phyloP scores from a whole-genome alignment of 2,797 vertebrate genomes.

The Danionella dracula region DNA sequence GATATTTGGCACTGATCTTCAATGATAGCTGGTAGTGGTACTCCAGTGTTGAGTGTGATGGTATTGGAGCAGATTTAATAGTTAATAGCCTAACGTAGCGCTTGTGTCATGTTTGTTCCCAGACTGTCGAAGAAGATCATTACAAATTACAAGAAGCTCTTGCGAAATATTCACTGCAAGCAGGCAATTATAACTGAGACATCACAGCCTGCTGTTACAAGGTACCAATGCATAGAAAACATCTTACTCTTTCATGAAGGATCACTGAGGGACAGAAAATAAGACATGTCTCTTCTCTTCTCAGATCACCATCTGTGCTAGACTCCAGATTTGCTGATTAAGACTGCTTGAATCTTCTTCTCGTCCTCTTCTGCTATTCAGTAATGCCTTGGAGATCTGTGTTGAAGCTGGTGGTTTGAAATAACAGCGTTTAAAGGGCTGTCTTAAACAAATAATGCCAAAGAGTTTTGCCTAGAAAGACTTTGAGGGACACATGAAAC shows the following conservation, averaged over 20 bases:
- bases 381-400: background rate
- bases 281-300: background rate
- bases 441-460: conserved; percentile 51
- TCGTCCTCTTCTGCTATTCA: conserved; percentile 27
- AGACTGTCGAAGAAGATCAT: conserved; percentile 69
- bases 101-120: conserved; percentile 34
- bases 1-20: no score
- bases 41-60: no score
- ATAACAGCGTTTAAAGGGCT: conserved; percentile 20
- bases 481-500: conserved; percentile 45
- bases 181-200: conserved; percentile 62
- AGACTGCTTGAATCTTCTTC: conserved; percentile 43
- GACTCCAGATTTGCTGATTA: conserved; percentile 51
- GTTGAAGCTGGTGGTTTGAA: background rate
- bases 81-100: no score
- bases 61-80: no score
- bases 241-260: no score
- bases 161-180: conserved; percentile 64
- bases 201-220: conserved; percentile 55
- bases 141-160: conserved; percentile 66
- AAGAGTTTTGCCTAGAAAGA: conserved; percentile 54
- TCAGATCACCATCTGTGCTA: conserved; percentile 59
- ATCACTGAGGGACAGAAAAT: no score
- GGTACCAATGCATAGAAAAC: conserved; percentile 27
- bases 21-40: no score